phyloP scores from a whole-genome alignment of 2,113 vertebrate genomes.

The Erinaceus europaeus region DNA sequence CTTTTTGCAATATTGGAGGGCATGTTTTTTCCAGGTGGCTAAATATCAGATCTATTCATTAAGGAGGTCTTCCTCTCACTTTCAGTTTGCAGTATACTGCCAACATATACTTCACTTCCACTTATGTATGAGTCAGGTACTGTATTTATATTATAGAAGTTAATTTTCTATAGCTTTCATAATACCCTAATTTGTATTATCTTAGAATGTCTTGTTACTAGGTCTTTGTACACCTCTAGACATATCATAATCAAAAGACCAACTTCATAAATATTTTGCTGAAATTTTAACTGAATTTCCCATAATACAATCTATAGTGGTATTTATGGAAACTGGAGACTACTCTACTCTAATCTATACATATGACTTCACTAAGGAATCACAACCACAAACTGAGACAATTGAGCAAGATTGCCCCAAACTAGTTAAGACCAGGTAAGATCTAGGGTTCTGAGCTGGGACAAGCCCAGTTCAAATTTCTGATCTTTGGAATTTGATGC shows the following conservation, averaged over 20 bases:
- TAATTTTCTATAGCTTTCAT: not conserved
- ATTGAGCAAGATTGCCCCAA: no score
- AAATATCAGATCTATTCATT: not conserved
- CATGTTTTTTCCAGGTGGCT: not conserved
- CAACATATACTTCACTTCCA: not conserved
- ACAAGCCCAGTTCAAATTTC: no score
- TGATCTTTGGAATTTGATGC: not conserved
- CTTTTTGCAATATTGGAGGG: no score
- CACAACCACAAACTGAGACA: no score
- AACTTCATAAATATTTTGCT: not conserved
- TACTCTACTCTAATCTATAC: no score
- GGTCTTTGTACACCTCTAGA: not conserved
- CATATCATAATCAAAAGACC: not conserved
- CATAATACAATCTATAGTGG: no score
- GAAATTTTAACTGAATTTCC: not conserved
- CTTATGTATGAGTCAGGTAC: no score
- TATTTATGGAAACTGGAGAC: not conserved
- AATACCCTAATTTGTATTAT: not conserved
- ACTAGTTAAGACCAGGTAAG: no score
- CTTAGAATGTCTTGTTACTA: no score
- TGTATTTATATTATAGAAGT: not conserved
- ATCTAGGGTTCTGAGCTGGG: no score
- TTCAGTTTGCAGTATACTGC: not conserved
- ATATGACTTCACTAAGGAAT: conserved; percentile 6
- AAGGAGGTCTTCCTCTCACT: not conserved